A percentile compares a stretch with the other conserved stretches of the same genome.
Conservation (phyloP, 1,140 invertebrate species). For the Melanaphis sacchari region DNA sequence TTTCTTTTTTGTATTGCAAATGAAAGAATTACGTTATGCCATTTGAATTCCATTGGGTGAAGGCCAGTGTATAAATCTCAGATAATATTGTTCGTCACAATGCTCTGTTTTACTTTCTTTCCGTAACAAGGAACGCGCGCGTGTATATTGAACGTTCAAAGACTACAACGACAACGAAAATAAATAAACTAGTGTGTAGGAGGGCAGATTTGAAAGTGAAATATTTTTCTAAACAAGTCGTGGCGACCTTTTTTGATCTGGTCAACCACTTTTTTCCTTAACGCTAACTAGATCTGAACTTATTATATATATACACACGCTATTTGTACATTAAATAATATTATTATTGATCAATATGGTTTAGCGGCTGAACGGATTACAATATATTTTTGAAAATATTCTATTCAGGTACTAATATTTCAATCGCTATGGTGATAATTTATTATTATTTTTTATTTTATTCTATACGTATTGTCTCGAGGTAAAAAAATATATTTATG, state of each 20-base stretch:
- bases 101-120: conserved; percentile 50
- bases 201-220: conserved; percentile 51
- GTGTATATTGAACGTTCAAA: neutral
- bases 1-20: neutral
- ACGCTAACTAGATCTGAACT: neutral
- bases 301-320: neutral
- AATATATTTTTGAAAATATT: neutral
- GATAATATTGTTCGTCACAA: conserved; percentile 11
- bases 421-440: neutral
- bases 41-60: neutral
- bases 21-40: neutral
- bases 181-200: conserved; percentile 25
- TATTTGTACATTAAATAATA: neutral
- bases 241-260: conserved; percentile 30
- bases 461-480: neutral
- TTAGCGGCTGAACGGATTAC: neutral
- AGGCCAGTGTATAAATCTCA: conserved; percentile 17
- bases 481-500: neutral
- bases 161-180: neutral
- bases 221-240: conserved; percentile 40
- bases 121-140: conserved; percentile 1
- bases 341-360: neutral
- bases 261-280: neutral
- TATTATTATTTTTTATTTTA: neutral
- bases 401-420: neutral